Evolutionary conservation across 2,888 invertebrate genomes (phyloP).

Genomic region (Andrena dorsata): DNA sequence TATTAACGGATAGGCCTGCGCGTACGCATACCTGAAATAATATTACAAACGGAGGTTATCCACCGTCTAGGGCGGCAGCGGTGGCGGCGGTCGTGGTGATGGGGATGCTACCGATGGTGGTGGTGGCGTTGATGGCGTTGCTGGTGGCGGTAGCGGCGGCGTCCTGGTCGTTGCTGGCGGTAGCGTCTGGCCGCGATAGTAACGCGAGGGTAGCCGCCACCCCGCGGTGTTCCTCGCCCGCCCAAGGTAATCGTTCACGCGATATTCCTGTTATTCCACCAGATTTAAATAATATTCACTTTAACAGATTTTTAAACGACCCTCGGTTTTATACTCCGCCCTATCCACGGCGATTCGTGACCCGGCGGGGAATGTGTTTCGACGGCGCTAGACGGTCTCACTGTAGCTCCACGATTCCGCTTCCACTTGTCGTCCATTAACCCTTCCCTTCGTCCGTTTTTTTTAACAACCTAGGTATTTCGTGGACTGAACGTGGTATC

Average conservation of each 20-base stretch:
- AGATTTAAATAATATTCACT: conserved; percentile 80
- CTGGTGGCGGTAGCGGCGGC: conserved; percentile 40
- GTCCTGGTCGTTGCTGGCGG: conserved; percentile 21
- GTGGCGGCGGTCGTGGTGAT: conserved; percentile 52
- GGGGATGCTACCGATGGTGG: conserved; percentile 58
- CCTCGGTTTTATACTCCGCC: conserved; percentile 74
- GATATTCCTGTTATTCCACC: conserved; percentile 73
- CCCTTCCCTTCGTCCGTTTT: background rate
- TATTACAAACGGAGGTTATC: conserved; percentile 74
- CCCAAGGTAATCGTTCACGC: conserved; percentile 74
- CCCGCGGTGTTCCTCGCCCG: conserved; percentile 42
- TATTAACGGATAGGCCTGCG: conserved; percentile 47
- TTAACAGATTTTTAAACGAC: conserved; percentile 77
- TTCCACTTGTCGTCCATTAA: conserved; percentile 8
- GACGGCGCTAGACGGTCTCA: background rate
- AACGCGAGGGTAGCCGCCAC: conserved; percentile 45
- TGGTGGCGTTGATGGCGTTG: conserved; percentile 62
- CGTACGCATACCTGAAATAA: conserved; percentile 71
- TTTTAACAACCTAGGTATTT: background rate
- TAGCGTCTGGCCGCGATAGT: conserved; percentile 50
- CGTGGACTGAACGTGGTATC: background rate
- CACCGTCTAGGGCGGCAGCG: conserved; percentile 54
- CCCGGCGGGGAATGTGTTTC: background rate
- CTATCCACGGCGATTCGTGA: conserved; percentile 72
- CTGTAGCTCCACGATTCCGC: background rate